Percentiles rank a stretch among this genome's conserved stretches.
These are phyloP conservation scores for Brachypodius melanocephalos DNA, from an alignment of 2,113 vertebrate genomes.

Conservation along the genomic window DNA sequence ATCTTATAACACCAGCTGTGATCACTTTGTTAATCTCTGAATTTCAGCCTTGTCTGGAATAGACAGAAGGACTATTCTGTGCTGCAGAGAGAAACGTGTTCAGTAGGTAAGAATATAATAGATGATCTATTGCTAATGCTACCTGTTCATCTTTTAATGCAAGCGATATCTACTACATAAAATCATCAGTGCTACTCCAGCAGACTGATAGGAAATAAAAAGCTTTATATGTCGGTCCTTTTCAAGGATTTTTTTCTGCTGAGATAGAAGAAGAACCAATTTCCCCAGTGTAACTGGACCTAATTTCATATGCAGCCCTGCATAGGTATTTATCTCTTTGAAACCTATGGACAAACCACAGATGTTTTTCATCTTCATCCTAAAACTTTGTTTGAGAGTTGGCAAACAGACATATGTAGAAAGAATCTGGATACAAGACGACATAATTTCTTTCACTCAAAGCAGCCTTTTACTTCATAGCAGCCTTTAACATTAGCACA, in stretches of 20 bases:
- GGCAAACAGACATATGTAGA: not conserved
- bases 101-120: not conserved
- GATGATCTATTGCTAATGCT: not conserved
- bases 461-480: not conserved
- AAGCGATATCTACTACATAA: not conserved
- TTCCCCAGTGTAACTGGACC: not conserved
- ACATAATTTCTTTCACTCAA: not conserved
- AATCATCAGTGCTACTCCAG: not conserved
- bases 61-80: not conserved
- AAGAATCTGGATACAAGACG: not conserved
- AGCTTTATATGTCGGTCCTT: not conserved
- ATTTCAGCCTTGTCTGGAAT: not conserved
- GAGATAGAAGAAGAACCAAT: not conserved
- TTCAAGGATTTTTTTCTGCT: not conserved
- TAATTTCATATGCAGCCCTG: not conserved
- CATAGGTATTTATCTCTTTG: not conserved
- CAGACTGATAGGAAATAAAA: not conserved
- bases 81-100: not conserved
- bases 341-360: not conserved
- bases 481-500: not conserved
- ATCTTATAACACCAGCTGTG: not conserved
- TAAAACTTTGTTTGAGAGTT: not conserved
- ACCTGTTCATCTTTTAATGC: not conserved
- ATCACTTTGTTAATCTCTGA: slow-evolving; percentile 6
- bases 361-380: not conserved